phyloP scores from a whole-genome alignment of 2,113 vertebrate species.

The Callipepla californica region DNA sequence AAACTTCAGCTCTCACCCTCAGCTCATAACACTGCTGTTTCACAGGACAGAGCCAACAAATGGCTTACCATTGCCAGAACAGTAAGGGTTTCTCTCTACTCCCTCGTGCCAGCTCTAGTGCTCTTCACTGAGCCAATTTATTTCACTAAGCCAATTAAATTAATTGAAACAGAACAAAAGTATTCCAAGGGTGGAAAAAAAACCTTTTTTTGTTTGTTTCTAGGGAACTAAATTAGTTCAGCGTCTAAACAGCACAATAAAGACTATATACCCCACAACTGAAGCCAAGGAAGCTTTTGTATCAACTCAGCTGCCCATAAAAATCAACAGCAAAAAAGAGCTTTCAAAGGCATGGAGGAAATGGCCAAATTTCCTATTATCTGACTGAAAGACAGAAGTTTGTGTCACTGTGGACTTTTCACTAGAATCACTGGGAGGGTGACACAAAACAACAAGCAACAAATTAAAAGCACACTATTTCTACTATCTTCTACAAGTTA shows the following conservation, averaged over 20 bases:
- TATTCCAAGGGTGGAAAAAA: not conserved
- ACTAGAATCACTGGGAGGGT: not conserved
- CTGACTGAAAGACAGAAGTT: not conserved
- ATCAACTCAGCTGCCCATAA: not conserved
- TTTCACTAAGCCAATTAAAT: constrained; percentile 11
- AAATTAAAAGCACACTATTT: not conserved
- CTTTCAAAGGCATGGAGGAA: not conserved
- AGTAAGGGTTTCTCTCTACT: not conserved
- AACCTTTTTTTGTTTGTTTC: not conserved
- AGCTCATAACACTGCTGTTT: not conserved
- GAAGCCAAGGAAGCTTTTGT: not conserved
- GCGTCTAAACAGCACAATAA: constrained; percentile 12
- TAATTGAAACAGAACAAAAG: constrained; percentile 22
- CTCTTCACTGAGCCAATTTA: constrained; percentile 18
- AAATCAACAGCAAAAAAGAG: not conserved
- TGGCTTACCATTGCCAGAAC: not conserved
- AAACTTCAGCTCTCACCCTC: not conserved
- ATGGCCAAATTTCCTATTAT: not conserved
- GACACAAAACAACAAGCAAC: not conserved
- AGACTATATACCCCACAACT: not conserved
- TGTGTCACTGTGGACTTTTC: not conserved
- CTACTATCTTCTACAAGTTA: not conserved
- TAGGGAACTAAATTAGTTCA: constrained; percentile 3
- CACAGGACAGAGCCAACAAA: not conserved
- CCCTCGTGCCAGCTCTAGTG: not conserved